A percentile compares a stretch with the other conserved stretches of the same genome.
These are phyloP conservation scores for Forpus xanthops DNA, from an alignment of 2,797 vertebrate genomes.

Conservation along the genomic window DNA sequence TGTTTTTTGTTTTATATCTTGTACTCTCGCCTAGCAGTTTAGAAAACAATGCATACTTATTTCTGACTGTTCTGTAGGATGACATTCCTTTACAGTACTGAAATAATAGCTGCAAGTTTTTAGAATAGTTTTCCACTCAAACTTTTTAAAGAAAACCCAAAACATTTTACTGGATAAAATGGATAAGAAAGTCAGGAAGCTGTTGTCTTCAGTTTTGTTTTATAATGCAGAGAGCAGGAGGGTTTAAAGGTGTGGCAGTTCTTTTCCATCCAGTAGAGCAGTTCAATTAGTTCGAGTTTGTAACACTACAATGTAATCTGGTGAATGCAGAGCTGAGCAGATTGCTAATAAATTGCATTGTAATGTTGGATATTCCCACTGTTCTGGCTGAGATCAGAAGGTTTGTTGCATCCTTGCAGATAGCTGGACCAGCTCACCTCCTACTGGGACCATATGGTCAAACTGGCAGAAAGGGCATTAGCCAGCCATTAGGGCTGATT, in stretches of 20 bases:
- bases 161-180: background rate
- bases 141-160: background rate
- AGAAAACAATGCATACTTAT: background rate
- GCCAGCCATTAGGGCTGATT: background rate
- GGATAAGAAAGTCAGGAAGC: background rate
- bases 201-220: background rate
- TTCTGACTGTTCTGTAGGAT: background rate
- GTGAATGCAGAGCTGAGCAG: background rate
- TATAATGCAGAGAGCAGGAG: fast-evolving
- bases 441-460: background rate
- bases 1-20: background rate
- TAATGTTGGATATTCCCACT: background rate
- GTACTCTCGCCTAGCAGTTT: background rate
- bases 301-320: background rate
- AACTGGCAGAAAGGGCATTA: background rate
- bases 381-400: background rate
- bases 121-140: background rate
- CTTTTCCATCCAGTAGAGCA: background rate
- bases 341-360: background rate
- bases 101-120: background rate
- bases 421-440: background rate
- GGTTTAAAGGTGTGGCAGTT: background rate
- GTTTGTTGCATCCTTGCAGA: background rate
- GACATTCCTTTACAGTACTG: background rate
- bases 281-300: background rate